Percentiles rank a stretch among this genome's conserved stretches.
Evolutionary conservation across 2,113 vertebrate genomes (phyloP).

Genomic region (Dipodomys ordii): DNA sequence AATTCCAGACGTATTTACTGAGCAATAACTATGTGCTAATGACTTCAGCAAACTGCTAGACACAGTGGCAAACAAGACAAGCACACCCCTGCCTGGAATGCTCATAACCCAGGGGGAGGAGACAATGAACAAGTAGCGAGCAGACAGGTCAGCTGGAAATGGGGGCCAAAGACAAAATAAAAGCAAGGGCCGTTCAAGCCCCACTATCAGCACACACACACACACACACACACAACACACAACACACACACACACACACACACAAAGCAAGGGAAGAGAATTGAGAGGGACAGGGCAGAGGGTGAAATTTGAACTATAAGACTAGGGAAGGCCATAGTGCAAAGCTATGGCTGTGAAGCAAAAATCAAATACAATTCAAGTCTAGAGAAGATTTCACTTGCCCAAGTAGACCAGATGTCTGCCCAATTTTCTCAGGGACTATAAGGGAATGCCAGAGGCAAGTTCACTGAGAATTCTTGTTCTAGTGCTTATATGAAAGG

Average conservation of each 20-base stretch:
- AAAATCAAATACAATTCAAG: slow-evolving; percentile 43
- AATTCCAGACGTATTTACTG: background rate
- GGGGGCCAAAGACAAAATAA: background rate
- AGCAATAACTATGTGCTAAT: background rate
- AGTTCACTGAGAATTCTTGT: background rate
- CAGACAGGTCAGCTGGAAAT: background rate
- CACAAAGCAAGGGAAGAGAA: background rate
- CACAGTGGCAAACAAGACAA: background rate
- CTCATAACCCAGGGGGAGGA: background rate
- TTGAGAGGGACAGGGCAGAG: background rate
- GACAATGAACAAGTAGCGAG: background rate
- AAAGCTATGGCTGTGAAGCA: background rate
- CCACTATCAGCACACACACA: too few species aligned
- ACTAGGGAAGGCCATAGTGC: background rate
- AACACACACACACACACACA: too few species aligned
- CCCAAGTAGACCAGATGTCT: slow-evolving; percentile 19
- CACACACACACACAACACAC: too few species aligned
- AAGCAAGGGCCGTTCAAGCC: background rate
- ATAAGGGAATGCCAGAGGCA: background rate
- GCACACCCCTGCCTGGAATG: background rate
- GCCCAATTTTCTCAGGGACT: too few species aligned
- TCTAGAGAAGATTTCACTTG: background rate
- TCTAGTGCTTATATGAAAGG: background rate
- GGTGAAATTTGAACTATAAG: background rate
- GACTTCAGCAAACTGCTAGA: background rate